Evolutionary conservation across 2,113 vertebrate species (phyloP).

Genomic region (Ctenodactylus gundi): DNA sequence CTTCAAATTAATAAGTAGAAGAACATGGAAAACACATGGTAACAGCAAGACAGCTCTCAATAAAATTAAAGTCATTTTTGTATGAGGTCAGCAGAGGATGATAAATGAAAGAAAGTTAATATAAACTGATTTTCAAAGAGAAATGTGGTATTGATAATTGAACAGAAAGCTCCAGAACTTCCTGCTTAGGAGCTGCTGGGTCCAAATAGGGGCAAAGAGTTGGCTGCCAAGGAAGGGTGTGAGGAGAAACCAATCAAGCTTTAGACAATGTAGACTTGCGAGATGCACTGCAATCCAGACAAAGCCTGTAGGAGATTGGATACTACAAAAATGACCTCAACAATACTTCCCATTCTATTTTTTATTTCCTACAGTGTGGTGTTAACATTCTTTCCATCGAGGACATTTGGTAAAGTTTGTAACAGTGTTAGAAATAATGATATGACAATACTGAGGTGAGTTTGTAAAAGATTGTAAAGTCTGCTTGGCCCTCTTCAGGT

Average conservation of each 20-base stretch:
- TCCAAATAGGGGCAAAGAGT: neutral
- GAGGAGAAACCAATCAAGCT: neutral
- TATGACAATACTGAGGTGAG: neutral
- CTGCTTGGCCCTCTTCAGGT: neutral
- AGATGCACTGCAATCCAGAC: neutral
- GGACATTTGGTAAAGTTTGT: neutral
- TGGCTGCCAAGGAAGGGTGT: neutral
- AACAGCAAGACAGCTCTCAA: neutral
- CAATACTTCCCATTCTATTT: neutral
- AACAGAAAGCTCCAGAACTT: neutral
- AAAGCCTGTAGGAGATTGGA: neutral
- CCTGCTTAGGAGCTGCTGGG: neutral
- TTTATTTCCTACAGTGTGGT: neutral
- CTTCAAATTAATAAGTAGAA: neutral
- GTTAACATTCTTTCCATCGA: neutral
- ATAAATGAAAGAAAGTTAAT: neutral
- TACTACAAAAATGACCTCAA: neutral
- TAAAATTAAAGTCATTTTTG: constrained; percentile 25
- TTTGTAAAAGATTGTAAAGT: neutral
- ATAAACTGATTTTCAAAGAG: neutral
- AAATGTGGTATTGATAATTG: neutral
- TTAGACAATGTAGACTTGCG: neutral
- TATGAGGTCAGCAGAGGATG: neutral
- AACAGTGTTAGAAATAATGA: neutral
- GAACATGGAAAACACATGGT: neutral